phyloP scores from a whole-genome alignment of 2,797 vertebrate genomes.

The Prunella strophiata region DNA sequence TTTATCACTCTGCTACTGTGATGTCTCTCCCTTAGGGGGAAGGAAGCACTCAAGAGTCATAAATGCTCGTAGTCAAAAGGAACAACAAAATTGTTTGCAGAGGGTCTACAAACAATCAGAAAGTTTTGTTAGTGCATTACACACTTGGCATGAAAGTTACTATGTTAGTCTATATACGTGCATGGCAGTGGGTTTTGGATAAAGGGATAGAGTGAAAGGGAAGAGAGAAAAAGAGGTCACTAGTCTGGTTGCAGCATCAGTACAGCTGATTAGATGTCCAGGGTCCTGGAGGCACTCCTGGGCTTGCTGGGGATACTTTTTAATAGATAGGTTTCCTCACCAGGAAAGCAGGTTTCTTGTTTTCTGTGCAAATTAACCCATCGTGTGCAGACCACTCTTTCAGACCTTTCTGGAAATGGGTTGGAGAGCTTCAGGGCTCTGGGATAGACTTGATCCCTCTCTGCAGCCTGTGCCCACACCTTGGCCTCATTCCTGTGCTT shows the following conservation, averaged over 20 bases:
- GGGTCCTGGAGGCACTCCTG: not conserved
- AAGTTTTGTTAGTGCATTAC: not conserved
- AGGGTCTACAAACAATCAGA: not conserved
- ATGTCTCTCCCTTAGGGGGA: not conserved
- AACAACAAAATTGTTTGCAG: not conserved
- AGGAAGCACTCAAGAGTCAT: not conserved
- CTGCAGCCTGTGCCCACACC: not conserved
- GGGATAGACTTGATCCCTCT: not conserved
- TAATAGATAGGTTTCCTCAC: not conserved
- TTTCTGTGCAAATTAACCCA: not conserved
- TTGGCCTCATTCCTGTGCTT: not conserved
- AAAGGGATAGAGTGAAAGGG: not conserved
- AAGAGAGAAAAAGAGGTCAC: not conserved
- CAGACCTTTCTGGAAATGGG: not conserved
- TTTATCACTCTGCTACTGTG: not conserved
- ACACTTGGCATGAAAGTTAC: not conserved
- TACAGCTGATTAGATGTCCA: not conserved
- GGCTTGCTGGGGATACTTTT: not conserved
- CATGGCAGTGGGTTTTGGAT: not conserved
- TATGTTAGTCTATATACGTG: rapidly evolving
- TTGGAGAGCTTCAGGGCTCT: not conserved
- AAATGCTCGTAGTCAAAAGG: not conserved
- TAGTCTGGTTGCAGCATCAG: not conserved
- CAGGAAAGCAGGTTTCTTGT: not conserved
- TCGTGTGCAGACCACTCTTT: not conserved